Conservation (phyloP, 2,888 invertebrate genomes). For the Dastarcus helophoroides region DNA sequence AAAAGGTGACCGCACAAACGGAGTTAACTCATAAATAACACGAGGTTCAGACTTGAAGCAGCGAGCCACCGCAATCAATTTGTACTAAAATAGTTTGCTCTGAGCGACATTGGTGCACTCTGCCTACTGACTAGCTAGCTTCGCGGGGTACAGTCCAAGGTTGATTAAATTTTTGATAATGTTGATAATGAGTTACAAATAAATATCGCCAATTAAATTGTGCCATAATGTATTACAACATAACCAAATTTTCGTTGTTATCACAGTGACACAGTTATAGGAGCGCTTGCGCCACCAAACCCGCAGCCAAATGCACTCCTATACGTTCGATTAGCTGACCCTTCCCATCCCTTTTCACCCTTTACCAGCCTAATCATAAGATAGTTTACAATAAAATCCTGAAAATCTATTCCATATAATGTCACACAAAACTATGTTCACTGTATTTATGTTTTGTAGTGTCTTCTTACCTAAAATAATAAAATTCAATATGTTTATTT, state of each 20-base stretch:
- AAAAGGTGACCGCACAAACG: conserved; percentile 22
- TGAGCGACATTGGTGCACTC: conserved; percentile 34
- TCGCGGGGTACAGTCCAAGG: conserved; percentile 36
- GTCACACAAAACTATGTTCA: too few relatives aligned
- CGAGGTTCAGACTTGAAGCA: conserved; percentile 13
- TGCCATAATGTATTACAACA: conserved; percentile 25
- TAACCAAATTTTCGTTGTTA: conserved; percentile 25
- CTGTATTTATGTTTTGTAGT: too few relatives aligned
- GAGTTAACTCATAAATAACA: conserved; percentile 26
- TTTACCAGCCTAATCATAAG: too few relatives aligned
- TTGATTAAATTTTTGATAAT: conserved; percentile 32
- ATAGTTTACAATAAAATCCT: too few relatives aligned
- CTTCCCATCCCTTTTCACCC: too few relatives aligned
- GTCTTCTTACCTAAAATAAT: too few relatives aligned
- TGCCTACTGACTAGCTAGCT: conserved; percentile 25
- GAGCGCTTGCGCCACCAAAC: conserved; percentile 7
- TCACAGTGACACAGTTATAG: conserved; percentile 11
- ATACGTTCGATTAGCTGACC: conserved; percentile 1
- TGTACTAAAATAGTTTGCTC: conserved; percentile 36
- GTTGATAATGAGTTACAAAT: conserved; percentile 27
- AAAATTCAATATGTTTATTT: too few relatives aligned
- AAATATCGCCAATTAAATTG: conserved; percentile 25
- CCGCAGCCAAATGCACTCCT: conserved; percentile 8
- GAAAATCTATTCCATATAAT: too few relatives aligned
- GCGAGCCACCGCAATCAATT: conserved; percentile 31